Evolutionary conservation across 2,113 vertebrate species (phyloP).

Genomic region (Plestiodon gilberti): DNA sequence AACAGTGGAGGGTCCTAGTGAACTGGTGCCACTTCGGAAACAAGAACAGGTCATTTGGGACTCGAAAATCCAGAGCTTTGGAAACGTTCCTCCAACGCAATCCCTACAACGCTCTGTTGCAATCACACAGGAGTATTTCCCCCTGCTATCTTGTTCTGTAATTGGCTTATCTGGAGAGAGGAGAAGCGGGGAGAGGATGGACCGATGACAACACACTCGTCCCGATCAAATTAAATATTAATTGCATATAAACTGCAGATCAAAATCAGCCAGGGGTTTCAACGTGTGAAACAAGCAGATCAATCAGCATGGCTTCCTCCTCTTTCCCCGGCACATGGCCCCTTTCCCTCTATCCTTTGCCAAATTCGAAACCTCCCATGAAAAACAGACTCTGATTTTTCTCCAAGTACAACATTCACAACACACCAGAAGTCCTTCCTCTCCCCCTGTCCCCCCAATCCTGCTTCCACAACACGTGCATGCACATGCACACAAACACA

Average conservation of each 20-base stretch:
- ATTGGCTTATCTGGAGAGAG: conserved; percentile 77
- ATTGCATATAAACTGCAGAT: conserved; percentile 78
- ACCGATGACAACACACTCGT: conserved; percentile 42
- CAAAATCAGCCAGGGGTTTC: conserved; percentile 72
- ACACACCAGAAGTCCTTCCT: conserved; percentile 69
- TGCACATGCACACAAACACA: conserved; percentile 18
- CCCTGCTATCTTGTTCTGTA: conserved; percentile 69
- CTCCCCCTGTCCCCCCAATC: background rate
- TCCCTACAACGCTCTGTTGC: conserved; percentile 2
- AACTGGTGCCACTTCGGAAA: background rate
- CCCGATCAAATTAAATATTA: conserved; percentile 82
- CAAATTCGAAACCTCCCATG: conserved; percentile 71
- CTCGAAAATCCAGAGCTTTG: background rate
- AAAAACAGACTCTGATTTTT: conserved; percentile 72
- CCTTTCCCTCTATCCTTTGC: conserved; percentile 64
- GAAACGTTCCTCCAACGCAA: background rate
- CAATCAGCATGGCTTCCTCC: conserved; percentile 46
- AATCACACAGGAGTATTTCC: conserved; percentile 53
- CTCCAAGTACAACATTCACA: conserved; percentile 69
- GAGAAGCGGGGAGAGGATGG: conserved; percentile 51
- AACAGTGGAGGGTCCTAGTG: background rate
- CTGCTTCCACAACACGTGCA: conserved; percentile 1
- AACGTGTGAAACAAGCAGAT: conserved; percentile 32
- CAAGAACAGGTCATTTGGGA: conserved; percentile 41
- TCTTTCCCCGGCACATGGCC: conserved; percentile 62